Conservation (phyloP, 2,888 invertebrate species). For the Eilema caniola region DNA sequence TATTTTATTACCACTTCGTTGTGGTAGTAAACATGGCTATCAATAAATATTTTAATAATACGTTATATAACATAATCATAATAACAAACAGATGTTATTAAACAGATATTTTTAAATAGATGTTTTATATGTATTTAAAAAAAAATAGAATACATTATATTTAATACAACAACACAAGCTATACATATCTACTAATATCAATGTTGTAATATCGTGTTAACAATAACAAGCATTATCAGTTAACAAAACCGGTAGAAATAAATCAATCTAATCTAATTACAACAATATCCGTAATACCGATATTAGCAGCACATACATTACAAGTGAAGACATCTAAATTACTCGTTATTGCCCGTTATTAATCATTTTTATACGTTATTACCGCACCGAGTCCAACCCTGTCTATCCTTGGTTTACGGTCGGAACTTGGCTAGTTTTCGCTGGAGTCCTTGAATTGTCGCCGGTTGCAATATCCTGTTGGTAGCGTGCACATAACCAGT, state of each 20-base stretch:
- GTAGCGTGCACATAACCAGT: conserved; percentile 58
- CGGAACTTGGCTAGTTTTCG: conserved; percentile 54
- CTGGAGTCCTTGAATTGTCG: conserved; percentile 49
- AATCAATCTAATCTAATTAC: background rate
- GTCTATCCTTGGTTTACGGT: conserved; percentile 33
- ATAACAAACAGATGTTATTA: background rate
- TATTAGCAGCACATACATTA: background rate
- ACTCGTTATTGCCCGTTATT: background rate
- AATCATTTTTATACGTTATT: background rate
- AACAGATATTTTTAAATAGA: no score
- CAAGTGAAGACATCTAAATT: background rate
- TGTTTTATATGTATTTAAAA: no score
- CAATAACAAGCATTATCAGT: background rate
- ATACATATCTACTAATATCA: background rate
- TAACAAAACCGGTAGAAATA: background rate
- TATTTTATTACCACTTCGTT: no score
- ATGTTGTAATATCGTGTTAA: no score
- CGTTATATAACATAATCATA: background rate
- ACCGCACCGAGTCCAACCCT: conserved; percentile 21
- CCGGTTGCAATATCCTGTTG: conserved; percentile 63
- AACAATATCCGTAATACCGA: background rate
- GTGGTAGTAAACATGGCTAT: no score
- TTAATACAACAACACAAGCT: background rate
- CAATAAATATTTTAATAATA: no score
- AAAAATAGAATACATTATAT: no score